phyloP scores from a whole-genome alignment of 2,797 vertebrate species.

The Lepidocolaptes lacrymiger region DNA sequence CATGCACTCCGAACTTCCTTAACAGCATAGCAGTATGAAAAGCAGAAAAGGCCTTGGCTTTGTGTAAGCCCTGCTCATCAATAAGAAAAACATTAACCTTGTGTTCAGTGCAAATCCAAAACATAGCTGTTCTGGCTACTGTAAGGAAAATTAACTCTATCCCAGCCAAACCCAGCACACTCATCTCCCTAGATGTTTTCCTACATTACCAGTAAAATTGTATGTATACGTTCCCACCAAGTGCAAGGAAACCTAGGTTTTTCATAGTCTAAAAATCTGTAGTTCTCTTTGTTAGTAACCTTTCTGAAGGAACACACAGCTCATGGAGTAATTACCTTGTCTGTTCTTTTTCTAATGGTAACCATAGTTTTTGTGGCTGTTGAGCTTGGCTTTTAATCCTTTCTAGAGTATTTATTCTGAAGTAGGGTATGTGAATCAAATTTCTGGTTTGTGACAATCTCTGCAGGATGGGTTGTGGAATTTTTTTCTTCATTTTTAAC shows the following conservation, averaged over 20 bases:
- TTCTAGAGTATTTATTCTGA: neutral
- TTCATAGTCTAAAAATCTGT: neutral
- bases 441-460: neutral
- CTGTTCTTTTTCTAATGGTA: neutral
- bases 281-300: neutral
- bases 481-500: neutral
- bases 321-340: neutral
- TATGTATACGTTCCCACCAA: neutral
- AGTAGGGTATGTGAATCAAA: accelerated
- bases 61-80: neutral
- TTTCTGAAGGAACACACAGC: neutral
- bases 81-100: neutral
- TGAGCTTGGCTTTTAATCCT: neutral
- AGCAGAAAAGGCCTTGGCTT: neutral
- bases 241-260: neutral
- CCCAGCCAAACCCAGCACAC: neutral
- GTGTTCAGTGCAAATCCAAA: neutral
- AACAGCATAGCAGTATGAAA: accelerated
- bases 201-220: neutral
- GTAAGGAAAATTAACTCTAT: neutral
- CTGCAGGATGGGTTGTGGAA: neutral
- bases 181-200: neutral
- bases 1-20: neutral
- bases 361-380: neutral
- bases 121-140: neutral